Base-by-base conservation (phyloP, 1,140 invertebrate species). In the Luehdorfia chinensis region DNA sequence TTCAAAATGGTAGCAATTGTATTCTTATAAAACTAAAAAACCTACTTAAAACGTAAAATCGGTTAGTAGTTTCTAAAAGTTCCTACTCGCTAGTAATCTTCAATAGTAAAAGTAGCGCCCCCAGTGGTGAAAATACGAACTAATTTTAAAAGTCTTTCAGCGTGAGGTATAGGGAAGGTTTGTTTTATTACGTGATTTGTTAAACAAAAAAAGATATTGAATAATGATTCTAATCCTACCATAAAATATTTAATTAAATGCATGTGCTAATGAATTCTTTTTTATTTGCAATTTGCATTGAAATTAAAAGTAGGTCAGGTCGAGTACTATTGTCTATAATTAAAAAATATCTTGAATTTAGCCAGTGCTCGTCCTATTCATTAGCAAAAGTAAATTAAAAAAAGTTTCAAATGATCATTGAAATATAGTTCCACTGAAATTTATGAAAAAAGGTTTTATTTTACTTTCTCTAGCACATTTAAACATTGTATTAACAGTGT, bases 41-140 rank as follows among this genome's bases (percentile, higher is more conserved):
- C n/a, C n/a, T n/a, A n/a, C n/a, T n/a, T n/a, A n/a, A n/a, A n/a
- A n/a, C n/a, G n/a, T n/a, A n/a, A n/a, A n/a, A n/a, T n/a, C n/a
- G n/a, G n/a, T n/a, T n/a, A n/a, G n/a, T n/a, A n/a, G n/a, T n/a
- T n/a, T n/a, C n/a, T n/a, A n/a, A n/a, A n/a, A n/a, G n/a, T n/a
- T n/a, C n/a, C n/a, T n/a, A n/a, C n/a, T n/a, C n/a, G n/a, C n/a
- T n/a, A n/a, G n/a, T n/a, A n/a, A n/a, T n/a, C n/a, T n/a, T n/a
- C n/a, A n/a, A 9, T 23, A 37, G 34, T 37, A 37, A 2, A 37
- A n/a, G 30, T 50, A 23, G 47, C 58, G 58, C 58, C 50, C 21
- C 58, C 25, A 25, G 47, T 28, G 59, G 47, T 54, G 50, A 37
- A 54, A 54, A 57, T 25, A 3, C 12, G 25, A 41, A 51, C 47